Evolutionary conservation across 2,888 invertebrate species (phyloP).

Genomic region (Spialia ferax): DNA sequence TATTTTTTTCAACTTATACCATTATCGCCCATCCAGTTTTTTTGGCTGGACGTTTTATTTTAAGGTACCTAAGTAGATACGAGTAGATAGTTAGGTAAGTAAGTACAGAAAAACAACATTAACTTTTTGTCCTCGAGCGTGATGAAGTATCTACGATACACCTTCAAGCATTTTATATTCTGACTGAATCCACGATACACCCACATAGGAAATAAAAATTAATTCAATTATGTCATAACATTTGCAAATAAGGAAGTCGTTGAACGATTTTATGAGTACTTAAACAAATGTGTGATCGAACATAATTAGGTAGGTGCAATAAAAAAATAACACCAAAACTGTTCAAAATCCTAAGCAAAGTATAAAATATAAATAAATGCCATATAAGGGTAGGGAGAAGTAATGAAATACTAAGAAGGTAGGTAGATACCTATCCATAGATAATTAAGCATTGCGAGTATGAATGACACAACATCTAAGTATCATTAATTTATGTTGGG

Average conservation of each 20-base stretch:
- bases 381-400: neutral
- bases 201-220: conserved; percentile 22
- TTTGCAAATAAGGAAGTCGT: conserved; percentile 32
- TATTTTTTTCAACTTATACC: neutral
- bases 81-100: neutral
- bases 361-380: neutral
- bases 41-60: neutral
- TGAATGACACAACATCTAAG: neutral
- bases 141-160: conserved; percentile 8
- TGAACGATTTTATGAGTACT: conserved; percentile 19
- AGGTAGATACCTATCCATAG: too few relatives aligned
- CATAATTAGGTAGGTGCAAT: neutral
- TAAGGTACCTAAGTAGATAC: too few relatives aligned
- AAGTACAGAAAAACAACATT: conserved; percentile 5
- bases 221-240: conserved; percentile 31
- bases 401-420: too few relatives aligned
- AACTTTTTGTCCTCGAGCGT: conserved; percentile 14
- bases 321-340: neutral
- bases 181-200: conserved; percentile 1
- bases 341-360: neutral
- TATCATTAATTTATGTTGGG: neutral
- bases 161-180: conserved; percentile 11
- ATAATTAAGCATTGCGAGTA: neutral
- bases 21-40: neutral
- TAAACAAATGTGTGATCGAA: conserved; percentile 8